These are phyloP conservation scores for Anisognathus igniventris DNA, from an alignment of 2,797 vertebrate genomes.

Conservation along the genomic window DNA sequence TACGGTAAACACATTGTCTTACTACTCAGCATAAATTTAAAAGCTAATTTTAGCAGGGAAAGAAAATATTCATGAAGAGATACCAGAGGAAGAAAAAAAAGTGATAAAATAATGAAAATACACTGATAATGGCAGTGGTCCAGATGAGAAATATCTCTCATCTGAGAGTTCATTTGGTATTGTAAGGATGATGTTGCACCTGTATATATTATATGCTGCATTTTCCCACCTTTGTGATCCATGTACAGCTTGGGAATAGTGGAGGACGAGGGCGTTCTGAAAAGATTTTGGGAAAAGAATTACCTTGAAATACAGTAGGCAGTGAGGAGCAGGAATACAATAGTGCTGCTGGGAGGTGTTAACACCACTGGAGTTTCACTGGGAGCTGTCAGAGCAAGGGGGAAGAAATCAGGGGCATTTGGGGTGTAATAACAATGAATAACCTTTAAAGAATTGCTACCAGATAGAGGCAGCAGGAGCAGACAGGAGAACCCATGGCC, in stretches of 20 bases:
- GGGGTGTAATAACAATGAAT: slow-evolving; percentile 6
- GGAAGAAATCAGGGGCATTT: neutral
- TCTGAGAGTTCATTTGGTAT: neutral
- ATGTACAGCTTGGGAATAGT: neutral
- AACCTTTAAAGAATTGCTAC: slow-evolving; percentile 47
- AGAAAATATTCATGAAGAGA: slow-evolving; percentile 52
- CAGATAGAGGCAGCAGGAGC: neutral
- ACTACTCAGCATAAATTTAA: slow-evolving; percentile 40
- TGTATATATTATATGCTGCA: neutral
- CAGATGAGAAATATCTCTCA: neutral
- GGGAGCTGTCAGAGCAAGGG: neutral
- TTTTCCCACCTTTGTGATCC: neutral
- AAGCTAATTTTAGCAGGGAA: slow-evolving; percentile 10
- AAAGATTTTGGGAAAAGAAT: neutral
- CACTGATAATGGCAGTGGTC: neutral
- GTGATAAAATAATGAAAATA: slow-evolving; percentile 32
- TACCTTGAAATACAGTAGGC: neutral
- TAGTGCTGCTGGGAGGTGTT: neutral
- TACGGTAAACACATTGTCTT: neutral
- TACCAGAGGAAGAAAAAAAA: neutral
- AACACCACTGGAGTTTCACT: neutral
- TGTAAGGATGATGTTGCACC: neutral
- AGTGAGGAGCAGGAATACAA: neutral
- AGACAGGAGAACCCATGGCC: slow-evolving; percentile 9
- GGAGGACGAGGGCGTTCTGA: neutral